phyloP scores from a whole-genome alignment of 2,113 vertebrate genomes.

The Pollimyrus isidori region DNA sequence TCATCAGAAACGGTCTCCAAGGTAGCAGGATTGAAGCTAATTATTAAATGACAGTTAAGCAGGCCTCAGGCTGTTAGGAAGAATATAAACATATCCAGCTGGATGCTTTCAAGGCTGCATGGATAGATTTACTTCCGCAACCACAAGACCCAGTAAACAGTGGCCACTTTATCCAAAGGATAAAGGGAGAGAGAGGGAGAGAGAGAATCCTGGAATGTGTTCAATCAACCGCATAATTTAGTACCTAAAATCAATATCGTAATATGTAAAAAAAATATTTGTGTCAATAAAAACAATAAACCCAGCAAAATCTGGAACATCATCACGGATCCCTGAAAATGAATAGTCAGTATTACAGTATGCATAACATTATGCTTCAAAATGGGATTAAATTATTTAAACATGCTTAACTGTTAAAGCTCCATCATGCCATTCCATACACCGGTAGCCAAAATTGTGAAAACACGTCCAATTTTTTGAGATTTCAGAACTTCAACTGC shows the following conservation, averaged over 20 bases:
- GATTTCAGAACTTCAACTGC: too few relatives aligned
- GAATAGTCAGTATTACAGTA: background rate
- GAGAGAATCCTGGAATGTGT: constrained; percentile 22
- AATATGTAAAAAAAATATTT: background rate
- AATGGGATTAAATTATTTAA: background rate
- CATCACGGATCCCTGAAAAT: background rate
- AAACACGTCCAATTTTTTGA: background rate
- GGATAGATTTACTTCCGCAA: background rate
- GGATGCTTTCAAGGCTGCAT: constrained; percentile 8
- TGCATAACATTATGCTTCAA: background rate
- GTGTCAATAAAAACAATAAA: background rate
- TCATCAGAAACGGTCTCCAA: background rate
- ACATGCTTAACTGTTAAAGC: background rate
- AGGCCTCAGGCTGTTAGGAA: background rate
- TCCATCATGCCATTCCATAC: background rate
- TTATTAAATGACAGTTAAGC: background rate
- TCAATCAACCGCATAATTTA: background rate
- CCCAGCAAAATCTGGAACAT: background rate
- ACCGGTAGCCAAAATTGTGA: background rate
- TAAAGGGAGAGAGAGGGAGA: constrained; percentile 19
- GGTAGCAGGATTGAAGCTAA: background rate
- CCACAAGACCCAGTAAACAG: constrained; percentile 14
- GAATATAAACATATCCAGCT: background rate
- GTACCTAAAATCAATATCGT: too few relatives aligned
- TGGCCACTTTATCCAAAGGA: background rate